Evolutionary conservation across 2,797 vertebrate species (phyloP), one percentile per base, ranked within the genome.

Genomic region (Echiichthys vipera): DNA sequence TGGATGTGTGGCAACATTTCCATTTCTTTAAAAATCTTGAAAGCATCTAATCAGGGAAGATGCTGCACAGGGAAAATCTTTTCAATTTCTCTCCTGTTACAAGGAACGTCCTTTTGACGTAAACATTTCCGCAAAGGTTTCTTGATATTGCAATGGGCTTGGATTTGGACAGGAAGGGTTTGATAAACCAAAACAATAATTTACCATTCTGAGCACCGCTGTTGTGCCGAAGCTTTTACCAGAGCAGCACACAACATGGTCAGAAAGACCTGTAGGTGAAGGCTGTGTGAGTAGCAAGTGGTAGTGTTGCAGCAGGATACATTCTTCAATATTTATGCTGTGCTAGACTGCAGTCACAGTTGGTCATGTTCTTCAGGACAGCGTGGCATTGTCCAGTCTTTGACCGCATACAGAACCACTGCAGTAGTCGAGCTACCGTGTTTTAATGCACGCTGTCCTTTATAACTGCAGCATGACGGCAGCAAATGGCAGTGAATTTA

Each of bases 241-340:
- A 11, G n/a, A 59, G 30, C 20, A 55, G 42, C 17, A 18, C 36
- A 34, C 27, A 32, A 24, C 25, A 36, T 0, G 9, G 13, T 17
- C 49, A 42, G 3, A 39, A 43, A 43, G 34, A 20, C 64, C 39
- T 43, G 24, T 15, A 39, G 71, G 45, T 37, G 46, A 43, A 65
- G 34, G 42, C 51, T 63, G 58, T 58, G 6, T 50, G 22, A 69
- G 62, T 5, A 51, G 50, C 34, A 13, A 27, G 47, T 24, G 22
- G 34, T 39, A 13, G 45, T 75, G 61, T 45, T 61, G 57, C 49
- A 30, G 46, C 46, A 13, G 46, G 37, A 65, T 54, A 7, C 24
- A 8, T 79, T 49, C 14, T 71, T 12, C 62, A 73, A 77, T 81
- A 70, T 84, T 84, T 74, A 83, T 77, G 63, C 68, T 67, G 39